Base-by-base conservation (phyloP, 2,888 invertebrate genomes). In the Orthosia incerta region DNA sequence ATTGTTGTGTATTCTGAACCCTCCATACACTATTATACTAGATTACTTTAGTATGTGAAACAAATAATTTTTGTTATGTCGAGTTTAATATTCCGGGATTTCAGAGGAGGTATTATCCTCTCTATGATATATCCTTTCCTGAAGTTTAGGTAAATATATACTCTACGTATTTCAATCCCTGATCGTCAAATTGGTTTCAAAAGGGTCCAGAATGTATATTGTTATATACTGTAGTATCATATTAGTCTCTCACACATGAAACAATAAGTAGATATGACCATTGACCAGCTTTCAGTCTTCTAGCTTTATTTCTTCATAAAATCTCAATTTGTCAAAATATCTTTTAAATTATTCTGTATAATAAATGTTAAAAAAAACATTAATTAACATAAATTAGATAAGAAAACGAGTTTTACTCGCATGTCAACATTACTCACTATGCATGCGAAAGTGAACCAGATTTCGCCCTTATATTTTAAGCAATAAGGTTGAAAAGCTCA, bases 261-360 rank as follows among this genome's bases (percentile, higher is more conserved):
- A 83, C 55, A 84, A 78, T 82, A 85, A 86, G 83, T 82, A 79
- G 76, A 65, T 83, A 72, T 72, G 78, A 80, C 79, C 86, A 83
- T 83, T 90, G 91, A 92, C 92, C 92, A 92, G 92, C 86, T 79
- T 74, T 93, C 92, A 93, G 92, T 92, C 93, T 94, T 94, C 85
- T 88, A 92, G 86, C 90, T 86, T 86, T 89, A 88, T 86, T 75
- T 60, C 80, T 83, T 76, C 60, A 88, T 88, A 89, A 87, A 91
- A 92, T 92, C 91, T 90, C 90, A 91, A 83, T 85, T 88, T 89
- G 87, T 89, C 89, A 88, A 89, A 87, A 79, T 66, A 79, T 68
- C 83, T 88, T 91, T 89, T 79, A 86, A 82, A 84, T 82, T 77
- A 82, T 73, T 76, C 60, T 61, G 69, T 71, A 55, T 57, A 71